Base-by-base conservation (phyloP, 1,140 invertebrate species). In the Coenobita brevimanus region DNA sequence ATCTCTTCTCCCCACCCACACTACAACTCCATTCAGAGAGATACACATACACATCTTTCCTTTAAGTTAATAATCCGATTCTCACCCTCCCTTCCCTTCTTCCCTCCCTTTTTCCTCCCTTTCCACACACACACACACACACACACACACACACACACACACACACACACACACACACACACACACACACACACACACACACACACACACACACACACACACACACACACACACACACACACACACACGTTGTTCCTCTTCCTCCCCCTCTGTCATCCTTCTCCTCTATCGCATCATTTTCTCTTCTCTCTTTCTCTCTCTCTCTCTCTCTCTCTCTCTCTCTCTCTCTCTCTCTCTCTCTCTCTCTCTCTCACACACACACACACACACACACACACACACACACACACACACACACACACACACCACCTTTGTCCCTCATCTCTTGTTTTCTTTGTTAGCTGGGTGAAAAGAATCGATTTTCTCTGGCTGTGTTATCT, bases 81-180 rank as follows among this genome's bases (percentile, higher is more conserved):
- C n/a, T n/a, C n/a, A n/a, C n/a, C n/a, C n/a, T n/a, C n/a, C n/a
- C n/a, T n/a, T n/a, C n/a, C n/a, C n/a, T n/a, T n/a, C n/a, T n/a
- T n/a, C n/a, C n/a, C n/a, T n/a, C n/a, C n/a, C n/a, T n/a, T n/a
- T n/a, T n/a, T n/a, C n/a, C n/a, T n/a, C n/a, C n/a, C n/a, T n/a
- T n/a, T n/a, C n/a, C n/a, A n/a, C 38, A 43, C 38, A 75, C 38
- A 38, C 71, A 36, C 71, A 75, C 71, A 75, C 71, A 73, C 69
- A 73, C 69, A 73, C 27, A 73, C 69, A 75, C 71, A 75, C 71
- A 75, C 71, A 38, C 71, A 75, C 71, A 75, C 71, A 75, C 71
- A 75, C 71, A 75, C 71, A 75, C 38, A 75, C 38, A 75, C 38
- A 75, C 38, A 75, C 38, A 75, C 38, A 75, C 24, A 78, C 43